A percentile compares a stretch with the other conserved stretches of the same genome.
phyloP scores from a whole-genome alignment of 2,797 vertebrate genomes.

The Sebastes goodei region DNA sequence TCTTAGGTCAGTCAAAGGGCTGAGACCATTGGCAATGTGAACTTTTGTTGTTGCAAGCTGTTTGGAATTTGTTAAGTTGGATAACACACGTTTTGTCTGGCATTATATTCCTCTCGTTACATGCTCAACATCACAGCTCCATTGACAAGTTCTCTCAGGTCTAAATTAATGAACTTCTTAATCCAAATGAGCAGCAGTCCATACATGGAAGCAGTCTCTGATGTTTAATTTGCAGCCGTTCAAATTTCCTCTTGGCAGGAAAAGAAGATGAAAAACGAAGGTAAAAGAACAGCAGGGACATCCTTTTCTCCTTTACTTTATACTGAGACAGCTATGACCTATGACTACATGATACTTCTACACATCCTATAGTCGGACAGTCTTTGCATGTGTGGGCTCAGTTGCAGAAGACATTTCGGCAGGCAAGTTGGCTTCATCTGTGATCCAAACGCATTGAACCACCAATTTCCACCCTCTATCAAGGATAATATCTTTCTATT shows the following conservation, averaged over 20 bases:
- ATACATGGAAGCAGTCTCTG: not conserved
- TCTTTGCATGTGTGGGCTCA: not conserved
- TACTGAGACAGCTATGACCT: not conserved
- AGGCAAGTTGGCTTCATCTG: not conserved
- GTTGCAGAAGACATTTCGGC: not conserved
- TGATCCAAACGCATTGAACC: fast-evolving
- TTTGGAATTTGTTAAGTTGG: not conserved
- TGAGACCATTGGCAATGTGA: not conserved
- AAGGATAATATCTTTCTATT: not conserved
- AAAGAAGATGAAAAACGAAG: not conserved
- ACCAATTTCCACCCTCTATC: not conserved
- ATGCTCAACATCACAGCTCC: not conserved
- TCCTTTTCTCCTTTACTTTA: not conserved
- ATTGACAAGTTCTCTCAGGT: not conserved
- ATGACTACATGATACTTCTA: not conserved
- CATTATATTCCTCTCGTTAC: not conserved
- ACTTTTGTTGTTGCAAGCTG: not conserved
- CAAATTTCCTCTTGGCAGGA: not conserved
- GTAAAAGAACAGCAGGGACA: not conserved
- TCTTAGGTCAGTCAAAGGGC: not conserved
- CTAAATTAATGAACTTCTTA: slow-evolving; percentile 29
- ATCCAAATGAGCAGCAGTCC: slow-evolving; percentile 1
- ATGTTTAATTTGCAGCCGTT: not conserved
- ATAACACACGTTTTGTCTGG: not conserved
- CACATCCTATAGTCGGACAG: not conserved